A percentile compares a stretch with the other conserved stretches of the same genome.
Conservation (phyloP, 2,113 vertebrate species). For the Neogobius melanostomus region DNA sequence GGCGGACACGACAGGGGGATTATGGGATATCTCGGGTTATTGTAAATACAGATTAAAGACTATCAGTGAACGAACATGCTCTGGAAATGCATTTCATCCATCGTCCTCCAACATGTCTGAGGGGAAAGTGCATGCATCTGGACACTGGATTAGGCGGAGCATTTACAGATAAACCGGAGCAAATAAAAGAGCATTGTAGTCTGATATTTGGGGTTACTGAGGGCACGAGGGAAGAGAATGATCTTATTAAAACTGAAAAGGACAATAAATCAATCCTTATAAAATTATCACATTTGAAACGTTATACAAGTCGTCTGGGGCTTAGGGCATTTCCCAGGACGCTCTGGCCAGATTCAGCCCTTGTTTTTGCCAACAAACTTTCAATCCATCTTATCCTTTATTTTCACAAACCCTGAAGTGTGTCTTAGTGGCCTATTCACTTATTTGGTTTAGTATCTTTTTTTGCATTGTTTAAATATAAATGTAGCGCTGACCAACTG, state of each 20-base stretch:
- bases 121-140: constrained; percentile 10
- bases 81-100: constrained; percentile 9
- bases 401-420: too few species aligned
- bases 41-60: constrained; percentile 17
- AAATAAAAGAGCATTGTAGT: constrained; percentile 10
- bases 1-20: constrained; percentile 14
- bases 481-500: not conserved
- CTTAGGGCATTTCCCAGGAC: not conserved
- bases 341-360: not conserved
- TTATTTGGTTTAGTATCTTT: not conserved
- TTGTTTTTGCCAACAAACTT: not conserved
- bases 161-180: not conserved
- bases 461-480: not conserved
- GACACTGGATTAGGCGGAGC: not conserved
- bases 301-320: not conserved
- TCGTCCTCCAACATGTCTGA: constrained; percentile 10
- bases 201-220: constrained; percentile 1
- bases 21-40: constrained; percentile 16
- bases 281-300: constrained; percentile 4
- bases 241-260: not conserved
- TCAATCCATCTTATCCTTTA: too few species aligned
- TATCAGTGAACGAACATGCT: not conserved
- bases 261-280: not conserved
- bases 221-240: not conserved
- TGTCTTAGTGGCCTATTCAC: too few species aligned